A percentile compares a stretch with the other conserved stretches of the same genome.
These are phyloP conservation scores for Nipponacmea schrenckii DNA, from an alignment of 2,888 invertebrate species.

Conservation along the genomic window DNA sequence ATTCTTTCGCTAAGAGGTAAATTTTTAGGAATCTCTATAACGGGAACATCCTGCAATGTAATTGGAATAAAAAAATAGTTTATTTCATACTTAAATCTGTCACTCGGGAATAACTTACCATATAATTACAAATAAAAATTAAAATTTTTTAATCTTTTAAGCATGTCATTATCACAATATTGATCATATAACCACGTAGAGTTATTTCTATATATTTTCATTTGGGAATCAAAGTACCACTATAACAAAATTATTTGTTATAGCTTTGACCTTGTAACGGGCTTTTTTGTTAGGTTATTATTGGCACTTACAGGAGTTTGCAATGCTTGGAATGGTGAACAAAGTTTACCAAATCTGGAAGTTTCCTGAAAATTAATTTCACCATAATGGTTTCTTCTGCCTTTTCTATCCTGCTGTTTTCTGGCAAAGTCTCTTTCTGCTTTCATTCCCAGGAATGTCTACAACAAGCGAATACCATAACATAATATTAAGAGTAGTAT, in stretches of 20 bases:
- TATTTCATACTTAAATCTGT: no score
- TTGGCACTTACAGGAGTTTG: conserved; percentile 44
- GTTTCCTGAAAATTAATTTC: conserved; percentile 54
- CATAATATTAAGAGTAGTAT: not conserved
- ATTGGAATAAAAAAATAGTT: no score
- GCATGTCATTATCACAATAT: no score
- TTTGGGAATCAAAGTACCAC: no score
- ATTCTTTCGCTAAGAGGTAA: conserved; percentile 58
- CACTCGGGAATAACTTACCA: not conserved
- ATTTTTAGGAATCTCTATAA: conserved; percentile 50
- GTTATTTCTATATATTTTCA: no score
- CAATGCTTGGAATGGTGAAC: conserved; percentile 62
- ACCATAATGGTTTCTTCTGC: conserved; percentile 50
- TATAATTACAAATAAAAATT: not conserved
- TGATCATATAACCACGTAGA: no score
- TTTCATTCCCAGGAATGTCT: conserved; percentile 59
- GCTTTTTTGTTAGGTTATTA: no score
- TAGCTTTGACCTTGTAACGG: no score
- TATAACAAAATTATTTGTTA: no score
- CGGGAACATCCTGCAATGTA: conserved; percentile 48
- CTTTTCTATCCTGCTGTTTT: conserved; percentile 52
- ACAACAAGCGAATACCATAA: conserved; percentile 15
- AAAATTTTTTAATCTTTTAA: no score
- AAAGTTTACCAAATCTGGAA: conserved; percentile 56
- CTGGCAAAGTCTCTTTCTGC: conserved; percentile 56